A percentile compares a stretch with the other conserved stretches of the same genome.
Evolutionary conservation across 2,888 invertebrate species (phyloP).

Genomic region (Cataglyphis livida): DNA sequence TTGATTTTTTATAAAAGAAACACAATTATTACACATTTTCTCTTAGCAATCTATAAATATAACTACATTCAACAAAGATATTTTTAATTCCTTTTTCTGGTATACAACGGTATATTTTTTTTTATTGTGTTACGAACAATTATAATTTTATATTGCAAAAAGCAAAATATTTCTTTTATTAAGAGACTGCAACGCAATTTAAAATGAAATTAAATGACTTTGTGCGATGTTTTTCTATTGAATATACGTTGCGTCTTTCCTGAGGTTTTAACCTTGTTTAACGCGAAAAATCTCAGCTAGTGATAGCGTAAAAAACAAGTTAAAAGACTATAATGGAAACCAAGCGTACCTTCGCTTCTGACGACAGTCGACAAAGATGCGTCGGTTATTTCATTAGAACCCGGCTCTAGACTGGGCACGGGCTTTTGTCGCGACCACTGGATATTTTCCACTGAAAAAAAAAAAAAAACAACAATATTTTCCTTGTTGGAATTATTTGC

Average conservation of each 20-base stretch:
- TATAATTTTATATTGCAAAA: constrained; percentile 18
- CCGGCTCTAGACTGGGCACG: constrained; percentile 75
- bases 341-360: constrained; percentile 77
- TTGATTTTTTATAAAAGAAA: not conserved
- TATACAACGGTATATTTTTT: not conserved
- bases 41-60: not conserved
- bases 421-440: constrained; percentile 77
- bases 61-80: not conserved
- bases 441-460: constrained; percentile 77
- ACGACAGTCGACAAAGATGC: constrained; percentile 77
- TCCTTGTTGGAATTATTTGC: constrained; percentile 31
- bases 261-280: constrained; percentile 28
- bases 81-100: not conserved
- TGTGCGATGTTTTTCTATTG: constrained; percentile 18
- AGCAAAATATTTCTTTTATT: constrained; percentile 3
- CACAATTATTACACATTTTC: not conserved
- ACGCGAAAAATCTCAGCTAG: constrained; percentile 16
- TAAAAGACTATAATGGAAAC: constrained; percentile 39
- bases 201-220: constrained; percentile 17
- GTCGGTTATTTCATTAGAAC: constrained; percentile 79
- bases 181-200: not conserved
- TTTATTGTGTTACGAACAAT: not conserved
- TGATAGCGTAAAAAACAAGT: constrained; percentile 18
- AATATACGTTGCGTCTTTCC: constrained; percentile 6
- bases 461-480: constrained; percentile 5